These are phyloP conservation scores for Dermolepida albohirtum DNA, from an alignment of 2,888 invertebrate genomes.

Conservation along the genomic window DNA sequence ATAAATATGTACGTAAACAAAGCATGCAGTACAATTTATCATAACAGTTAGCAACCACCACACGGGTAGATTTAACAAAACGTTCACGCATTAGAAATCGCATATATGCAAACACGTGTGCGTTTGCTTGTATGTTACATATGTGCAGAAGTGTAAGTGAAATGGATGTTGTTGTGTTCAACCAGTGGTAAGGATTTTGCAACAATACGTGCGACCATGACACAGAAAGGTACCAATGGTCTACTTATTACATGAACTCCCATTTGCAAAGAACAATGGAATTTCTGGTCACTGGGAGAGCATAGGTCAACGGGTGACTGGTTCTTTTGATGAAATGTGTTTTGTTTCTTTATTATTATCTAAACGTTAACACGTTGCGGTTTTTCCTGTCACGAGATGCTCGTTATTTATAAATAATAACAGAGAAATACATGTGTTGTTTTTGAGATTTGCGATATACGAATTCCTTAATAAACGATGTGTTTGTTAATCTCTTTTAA, in stretches of 20 bases:
- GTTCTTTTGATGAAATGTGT: constrained; percentile 1
- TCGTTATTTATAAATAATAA: no score
- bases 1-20: constrained; percentile 31
- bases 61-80: background rate
- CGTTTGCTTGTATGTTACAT: background rate
- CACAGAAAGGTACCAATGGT: constrained; percentile 26
- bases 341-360: constrained; percentile 20
- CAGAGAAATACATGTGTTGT: no score
- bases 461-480: no score
- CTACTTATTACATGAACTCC: constrained; percentile 31
- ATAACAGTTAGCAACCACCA: constrained; percentile 6
- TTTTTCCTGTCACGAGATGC: background rate
- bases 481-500: no score
- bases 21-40: constrained; percentile 17
- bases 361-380: background rate
- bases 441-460: no score
- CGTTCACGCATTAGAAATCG: constrained; percentile 3
- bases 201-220: constrained; percentile 28
- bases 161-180: constrained; percentile 20
- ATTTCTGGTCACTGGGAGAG: constrained; percentile 24
- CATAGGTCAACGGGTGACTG: constrained; percentile 27
- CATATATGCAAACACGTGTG: no score
- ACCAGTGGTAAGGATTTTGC: constrained; percentile 23
- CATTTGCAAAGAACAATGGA: constrained; percentile 23
- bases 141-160: background rate